A percentile compares a stretch with the other conserved stretches of the same genome.
phyloP scores from a whole-genome alignment of 2,888 invertebrate species.

The Ephialtes manifestator region DNA sequence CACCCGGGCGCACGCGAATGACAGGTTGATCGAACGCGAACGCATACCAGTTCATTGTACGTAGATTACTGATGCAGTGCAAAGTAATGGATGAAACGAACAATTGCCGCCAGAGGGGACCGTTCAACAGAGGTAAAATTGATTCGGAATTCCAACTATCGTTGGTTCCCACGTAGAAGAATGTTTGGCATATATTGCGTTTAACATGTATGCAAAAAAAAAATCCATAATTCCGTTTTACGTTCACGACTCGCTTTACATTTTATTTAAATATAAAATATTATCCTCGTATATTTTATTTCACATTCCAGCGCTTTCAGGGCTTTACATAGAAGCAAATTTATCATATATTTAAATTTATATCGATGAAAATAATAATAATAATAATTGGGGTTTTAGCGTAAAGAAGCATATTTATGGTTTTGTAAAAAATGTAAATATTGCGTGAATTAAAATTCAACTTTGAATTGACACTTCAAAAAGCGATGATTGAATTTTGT shows the following conservation, averaged over 20 bases:
- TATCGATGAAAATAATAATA: too few relatives aligned
- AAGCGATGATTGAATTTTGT: neutral
- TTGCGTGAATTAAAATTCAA: neutral
- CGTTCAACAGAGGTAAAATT: neutral
- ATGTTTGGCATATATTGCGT: too few relatives aligned
- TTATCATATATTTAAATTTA: too few relatives aligned
- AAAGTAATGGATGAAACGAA: neutral
- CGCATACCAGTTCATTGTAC: conserved; percentile 4
- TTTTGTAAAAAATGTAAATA: neutral
- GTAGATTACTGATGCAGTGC: neutral
- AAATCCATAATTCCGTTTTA: too few relatives aligned
- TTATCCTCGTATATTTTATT: too few relatives aligned
- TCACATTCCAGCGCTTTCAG: too few relatives aligned
- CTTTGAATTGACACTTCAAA: neutral
- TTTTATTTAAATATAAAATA: too few relatives aligned
- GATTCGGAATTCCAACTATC: neutral
- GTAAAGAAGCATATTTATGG: neutral
- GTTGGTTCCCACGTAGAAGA: too few relatives aligned
- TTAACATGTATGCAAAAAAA: too few relatives aligned
- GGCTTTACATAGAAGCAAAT: too few relatives aligned
- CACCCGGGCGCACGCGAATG: neutral
- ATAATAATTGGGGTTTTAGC: too few relatives aligned
- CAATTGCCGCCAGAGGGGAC: neutral
- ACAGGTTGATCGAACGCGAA: neutral
- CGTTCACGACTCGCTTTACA: too few relatives aligned